These are phyloP conservation scores for Morphnarchus princeps DNA, from an alignment of 2,113 vertebrate genomes.

Conservation along the genomic window DNA sequence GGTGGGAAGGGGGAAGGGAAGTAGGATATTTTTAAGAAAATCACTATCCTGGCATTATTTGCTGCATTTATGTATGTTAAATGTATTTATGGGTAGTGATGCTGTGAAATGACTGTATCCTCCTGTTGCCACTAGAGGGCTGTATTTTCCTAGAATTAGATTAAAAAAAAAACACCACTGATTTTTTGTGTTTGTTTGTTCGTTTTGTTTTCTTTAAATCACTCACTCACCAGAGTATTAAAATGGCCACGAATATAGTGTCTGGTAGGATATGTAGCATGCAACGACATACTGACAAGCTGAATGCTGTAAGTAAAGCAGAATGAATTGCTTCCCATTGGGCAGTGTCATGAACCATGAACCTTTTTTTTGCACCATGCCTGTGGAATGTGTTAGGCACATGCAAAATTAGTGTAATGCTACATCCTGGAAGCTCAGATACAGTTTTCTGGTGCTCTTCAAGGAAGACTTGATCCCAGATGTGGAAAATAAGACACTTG, in stretches of 20 bases:
- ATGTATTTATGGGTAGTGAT: background rate
- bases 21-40: background rate
- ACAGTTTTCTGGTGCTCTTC: background rate
- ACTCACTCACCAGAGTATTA: background rate
- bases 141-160: constrained; percentile 1
- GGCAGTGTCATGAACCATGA: background rate
- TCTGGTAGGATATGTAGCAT: background rate
- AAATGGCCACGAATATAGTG: background rate
- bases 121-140: constrained; percentile 65
- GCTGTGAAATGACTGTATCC: background rate
- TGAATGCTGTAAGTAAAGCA: background rate
- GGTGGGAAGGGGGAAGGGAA: background rate
- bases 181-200: background rate
- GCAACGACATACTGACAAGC: background rate
- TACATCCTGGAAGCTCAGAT: background rate
- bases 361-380: background rate
- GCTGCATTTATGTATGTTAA: background rate
- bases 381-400: background rate
- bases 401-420: background rate
- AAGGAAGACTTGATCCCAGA: background rate
- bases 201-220: background rate
- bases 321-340: background rate
- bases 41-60: background rate
- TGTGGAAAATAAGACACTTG: background rate
- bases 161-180: background rate